Evolutionary conservation across 2,113 vertebrate genomes (phyloP).

Genomic region (Symphodus melops): DNA sequence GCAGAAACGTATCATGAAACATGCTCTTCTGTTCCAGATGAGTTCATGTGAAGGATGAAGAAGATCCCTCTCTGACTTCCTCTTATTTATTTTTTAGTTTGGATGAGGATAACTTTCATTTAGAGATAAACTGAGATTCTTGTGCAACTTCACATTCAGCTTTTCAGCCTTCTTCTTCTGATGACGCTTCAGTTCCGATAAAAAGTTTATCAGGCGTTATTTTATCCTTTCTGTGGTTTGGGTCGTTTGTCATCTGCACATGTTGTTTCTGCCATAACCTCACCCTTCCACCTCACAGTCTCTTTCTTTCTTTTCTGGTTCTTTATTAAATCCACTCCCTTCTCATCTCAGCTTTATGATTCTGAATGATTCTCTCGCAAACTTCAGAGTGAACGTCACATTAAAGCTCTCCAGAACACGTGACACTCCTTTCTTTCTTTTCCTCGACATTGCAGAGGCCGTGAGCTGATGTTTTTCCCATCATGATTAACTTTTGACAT

Average conservation of each 20-base stretch:
- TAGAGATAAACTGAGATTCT: no score
- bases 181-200: no score
- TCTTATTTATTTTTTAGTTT: no score
- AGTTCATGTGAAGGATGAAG: no score
- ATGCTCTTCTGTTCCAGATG: no score
- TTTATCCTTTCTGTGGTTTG: background rate
- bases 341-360: background rate
- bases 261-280: slow-evolving; percentile 4
- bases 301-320: background rate
- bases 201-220: no score
- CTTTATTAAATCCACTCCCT: background rate
- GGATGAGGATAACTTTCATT: no score
- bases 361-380: background rate
- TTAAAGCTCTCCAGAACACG: background rate
- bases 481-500: background rate
- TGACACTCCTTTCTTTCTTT: background rate
- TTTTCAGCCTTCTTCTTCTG: no score
- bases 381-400: background rate
- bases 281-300: background rate
- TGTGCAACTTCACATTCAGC: no score
- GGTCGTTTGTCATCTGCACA: background rate
- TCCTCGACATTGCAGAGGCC: background rate
- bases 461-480: background rate
- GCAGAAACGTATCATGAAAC: no score
- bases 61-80: no score